phyloP scores from a whole-genome alignment of 2,888 invertebrate genomes.

The Drosophila macrospina region DNA sequence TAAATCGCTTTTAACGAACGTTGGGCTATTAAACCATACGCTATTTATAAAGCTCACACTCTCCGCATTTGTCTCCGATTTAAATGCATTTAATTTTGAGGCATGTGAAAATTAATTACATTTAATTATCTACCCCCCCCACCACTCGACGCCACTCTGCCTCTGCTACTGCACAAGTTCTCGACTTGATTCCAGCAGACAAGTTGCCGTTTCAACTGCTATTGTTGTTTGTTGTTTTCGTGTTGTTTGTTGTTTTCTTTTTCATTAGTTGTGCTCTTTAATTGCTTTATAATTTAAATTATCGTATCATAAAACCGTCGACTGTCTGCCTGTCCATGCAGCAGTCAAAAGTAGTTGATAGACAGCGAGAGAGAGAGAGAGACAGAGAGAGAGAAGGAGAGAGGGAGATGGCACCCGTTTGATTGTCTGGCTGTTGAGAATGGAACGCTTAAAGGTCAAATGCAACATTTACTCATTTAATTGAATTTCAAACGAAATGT shows the following conservation, averaged over 20 bases:
- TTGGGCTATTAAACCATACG: slow-evolving; percentile 64
- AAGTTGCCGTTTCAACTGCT: slow-evolving; percentile 63
- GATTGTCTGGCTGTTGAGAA: slow-evolving; percentile 42
- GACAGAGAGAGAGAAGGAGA: no score
- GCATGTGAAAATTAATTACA: slow-evolving; percentile 80
- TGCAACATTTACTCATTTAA: slow-evolving; percentile 65
- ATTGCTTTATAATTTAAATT: slow-evolving; percentile 78
- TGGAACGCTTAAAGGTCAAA: slow-evolving; percentile 66
- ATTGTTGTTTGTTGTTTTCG: slow-evolving; percentile 7
- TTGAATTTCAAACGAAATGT: slow-evolving; percentile 80
- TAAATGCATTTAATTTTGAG: slow-evolving; percentile 77
- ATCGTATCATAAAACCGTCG: slow-evolving; percentile 54
- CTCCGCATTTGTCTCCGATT: slow-evolving; percentile 68
- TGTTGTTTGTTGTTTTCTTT: slow-evolving; percentile 14
- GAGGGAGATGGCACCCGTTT: slow-evolving; percentile 46
- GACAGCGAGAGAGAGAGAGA: no score
- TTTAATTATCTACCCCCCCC: slow-evolving; percentile 67
- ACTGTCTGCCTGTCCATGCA: slow-evolving; percentile 52
- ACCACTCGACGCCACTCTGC: no score
- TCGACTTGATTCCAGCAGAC: slow-evolving; percentile 20
- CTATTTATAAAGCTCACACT: slow-evolving; percentile 76
- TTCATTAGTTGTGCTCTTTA: slow-evolving; percentile 57
- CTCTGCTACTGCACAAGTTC: background rate
- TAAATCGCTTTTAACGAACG: slow-evolving; percentile 74
- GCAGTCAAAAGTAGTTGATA: slow-evolving; percentile 53